A percentile compares a stretch with the other conserved stretches of the same genome.
Evolutionary conservation across 2,888 invertebrate species (phyloP).

Genomic region (Tuta absoluta): DNA sequence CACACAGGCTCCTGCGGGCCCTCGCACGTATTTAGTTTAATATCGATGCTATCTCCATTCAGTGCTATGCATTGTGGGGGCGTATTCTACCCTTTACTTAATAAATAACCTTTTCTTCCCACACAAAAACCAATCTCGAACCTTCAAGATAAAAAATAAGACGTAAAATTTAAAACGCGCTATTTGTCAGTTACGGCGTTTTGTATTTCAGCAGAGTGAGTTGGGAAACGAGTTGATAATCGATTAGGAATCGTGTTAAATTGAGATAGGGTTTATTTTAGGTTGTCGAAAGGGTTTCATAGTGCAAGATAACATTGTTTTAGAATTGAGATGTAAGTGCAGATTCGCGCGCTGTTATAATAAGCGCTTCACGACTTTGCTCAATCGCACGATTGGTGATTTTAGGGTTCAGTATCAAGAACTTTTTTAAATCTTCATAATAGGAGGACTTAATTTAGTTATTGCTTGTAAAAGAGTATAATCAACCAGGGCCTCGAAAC

Average conservation of each 20-base stretch:
- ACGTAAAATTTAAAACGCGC: constrained; percentile 39
- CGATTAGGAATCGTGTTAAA: constrained; percentile 38
- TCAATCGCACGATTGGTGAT: constrained; percentile 38
- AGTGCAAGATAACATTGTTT: constrained; percentile 66
- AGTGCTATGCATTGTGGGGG: constrained; percentile 58
- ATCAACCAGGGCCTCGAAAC: too few relatives aligned
- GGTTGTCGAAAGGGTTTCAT: constrained; percentile 38
- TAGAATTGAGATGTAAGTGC: constrained; percentile 68
- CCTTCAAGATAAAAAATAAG: constrained; percentile 41
- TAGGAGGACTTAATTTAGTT: too few relatives aligned
- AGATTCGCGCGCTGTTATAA: constrained; percentile 54
- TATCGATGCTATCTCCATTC: constrained; percentile 54
- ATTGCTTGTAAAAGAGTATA: too few relatives aligned
- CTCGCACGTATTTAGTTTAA: constrained; percentile 58
- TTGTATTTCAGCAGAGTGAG: constrained; percentile 31
- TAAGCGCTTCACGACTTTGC: constrained; percentile 59
- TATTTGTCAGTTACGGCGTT: constrained; percentile 35
- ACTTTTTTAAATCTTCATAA: too few relatives aligned
- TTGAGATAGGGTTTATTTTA: constrained; percentile 42
- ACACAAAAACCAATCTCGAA: constrained; percentile 44
- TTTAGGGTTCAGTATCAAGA: background rate
- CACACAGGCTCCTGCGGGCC: constrained; percentile 48
- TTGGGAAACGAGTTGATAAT: constrained; percentile 25
- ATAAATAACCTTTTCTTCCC: constrained; percentile 52
- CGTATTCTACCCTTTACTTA: constrained; percentile 59